Conservation (phyloP, 53 echinoderm and acorn worm genomes). For the Luidia sarsii region DNA sequence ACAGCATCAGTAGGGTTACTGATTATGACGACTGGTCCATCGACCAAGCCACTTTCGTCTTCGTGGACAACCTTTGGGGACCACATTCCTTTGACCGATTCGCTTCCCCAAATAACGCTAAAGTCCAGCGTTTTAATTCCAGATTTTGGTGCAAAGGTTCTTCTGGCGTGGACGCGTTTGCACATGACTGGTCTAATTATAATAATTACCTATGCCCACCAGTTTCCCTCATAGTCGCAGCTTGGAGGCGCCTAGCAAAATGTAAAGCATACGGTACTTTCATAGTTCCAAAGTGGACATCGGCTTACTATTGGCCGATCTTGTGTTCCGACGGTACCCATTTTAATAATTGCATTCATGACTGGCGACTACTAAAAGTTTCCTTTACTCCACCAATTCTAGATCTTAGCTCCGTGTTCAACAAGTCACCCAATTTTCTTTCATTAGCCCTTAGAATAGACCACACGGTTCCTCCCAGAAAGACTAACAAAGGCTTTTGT, state of each 20-base stretch:
- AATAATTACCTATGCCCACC: neutral
- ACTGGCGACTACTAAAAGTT: neutral
- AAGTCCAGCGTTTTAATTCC: too few species aligned
- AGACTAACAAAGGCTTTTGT: neutral
- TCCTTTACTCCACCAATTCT: neutral
- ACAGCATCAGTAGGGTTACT: constrained; percentile 7
- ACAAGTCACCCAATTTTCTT: neutral
- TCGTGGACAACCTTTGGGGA: constrained; percentile 42
- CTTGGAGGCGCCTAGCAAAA: neutral
- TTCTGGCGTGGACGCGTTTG: neutral
- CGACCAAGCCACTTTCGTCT: constrained; percentile 5
- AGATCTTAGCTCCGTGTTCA: neutral
- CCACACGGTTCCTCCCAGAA: neutral
- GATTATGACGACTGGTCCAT: constrained; percentile 45
- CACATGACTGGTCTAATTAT: neutral
- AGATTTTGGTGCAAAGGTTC: constrained; percentile 47
- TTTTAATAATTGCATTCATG: neutral
- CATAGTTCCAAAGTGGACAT: neutral
- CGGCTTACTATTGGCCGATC: neutral
- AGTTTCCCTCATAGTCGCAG: neutral
- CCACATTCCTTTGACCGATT: constrained; percentile 46
- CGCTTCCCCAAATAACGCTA: too few species aligned
- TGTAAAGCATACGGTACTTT: neutral
- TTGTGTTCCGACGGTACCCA: neutral
- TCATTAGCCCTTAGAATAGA: neutral